Conservation (phyloP, 2,888 invertebrate genomes). For the Drosophila atripex region DNA sequence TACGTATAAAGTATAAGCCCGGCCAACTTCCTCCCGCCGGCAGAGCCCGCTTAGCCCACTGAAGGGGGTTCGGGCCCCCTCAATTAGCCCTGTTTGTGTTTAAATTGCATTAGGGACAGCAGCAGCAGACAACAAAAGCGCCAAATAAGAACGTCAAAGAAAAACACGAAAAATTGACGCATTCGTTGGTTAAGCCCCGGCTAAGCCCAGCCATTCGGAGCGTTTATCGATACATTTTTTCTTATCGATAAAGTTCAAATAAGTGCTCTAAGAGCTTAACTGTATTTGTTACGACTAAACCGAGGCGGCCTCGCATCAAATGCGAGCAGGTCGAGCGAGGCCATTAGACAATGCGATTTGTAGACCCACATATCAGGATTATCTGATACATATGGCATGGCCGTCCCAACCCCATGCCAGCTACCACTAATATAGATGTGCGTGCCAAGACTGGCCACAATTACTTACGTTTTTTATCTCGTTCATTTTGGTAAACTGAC, state of each 20-base stretch:
- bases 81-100: conserved; percentile 75
- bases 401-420: neutral
- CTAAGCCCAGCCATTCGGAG: conserved; percentile 58
- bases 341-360: conserved; percentile 53
- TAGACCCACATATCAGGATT: conserved; percentile 21
- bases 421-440: neutral
- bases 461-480: conserved; percentile 93
- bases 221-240: conserved; percentile 62
- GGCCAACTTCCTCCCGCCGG: conserved; percentile 11
- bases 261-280: conserved; percentile 52
- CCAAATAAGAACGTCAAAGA: conserved; percentile 37
- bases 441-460: conserved; percentile 5
- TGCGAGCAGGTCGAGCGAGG: conserved; percentile 40
- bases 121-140: conserved; percentile 32
- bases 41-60: no score
- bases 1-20: conserved; percentile 19
- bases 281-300: conserved; percentile 58
- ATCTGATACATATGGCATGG: conserved; percentile 22
- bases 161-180: conserved; percentile 52
- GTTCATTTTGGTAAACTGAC: conserved; percentile 94
- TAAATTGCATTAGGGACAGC: conserved; percentile 66
- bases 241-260: conserved; percentile 57
- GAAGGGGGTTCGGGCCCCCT: conserved; percentile 26
- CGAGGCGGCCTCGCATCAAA: conserved; percentile 12
- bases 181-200: conserved; percentile 58